phyloP scores from a whole-genome alignment of 2,113 vertebrate species.

The Polypterus senegalus region DNA sequence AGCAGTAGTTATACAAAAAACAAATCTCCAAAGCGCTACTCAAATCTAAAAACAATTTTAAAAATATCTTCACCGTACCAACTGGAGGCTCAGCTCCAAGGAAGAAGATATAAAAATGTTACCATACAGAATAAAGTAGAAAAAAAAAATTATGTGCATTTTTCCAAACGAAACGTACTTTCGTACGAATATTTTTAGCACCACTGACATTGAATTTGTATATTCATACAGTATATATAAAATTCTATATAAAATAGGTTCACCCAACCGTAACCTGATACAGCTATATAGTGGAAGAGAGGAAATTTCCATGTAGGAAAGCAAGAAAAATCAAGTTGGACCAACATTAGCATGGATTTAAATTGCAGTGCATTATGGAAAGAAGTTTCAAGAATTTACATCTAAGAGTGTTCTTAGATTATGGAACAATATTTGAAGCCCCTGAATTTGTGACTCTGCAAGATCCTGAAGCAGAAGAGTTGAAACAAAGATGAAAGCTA shows the following conservation, averaged over 20 bases:
- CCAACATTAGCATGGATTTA: no score
- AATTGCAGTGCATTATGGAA: no score
- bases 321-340: no score
- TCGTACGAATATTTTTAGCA: slow-evolving; percentile 37
- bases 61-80: slow-evolving; percentile 9
- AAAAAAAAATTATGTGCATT: slow-evolving; percentile 35
- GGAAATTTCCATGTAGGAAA: no score
- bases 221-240: slow-evolving; percentile 35
- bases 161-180: slow-evolving; percentile 8
- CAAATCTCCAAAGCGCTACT: slow-evolving; percentile 14
- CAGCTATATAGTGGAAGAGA: no score
- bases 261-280: not conserved
- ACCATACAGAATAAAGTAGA: not conserved
- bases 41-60: slow-evolving; percentile 22
- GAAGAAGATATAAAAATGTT: not conserved
- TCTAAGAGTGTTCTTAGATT: no score
- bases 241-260: slow-evolving; percentile 11
- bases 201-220: slow-evolving; percentile 44
- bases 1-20: slow-evolving; percentile 32
- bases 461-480: no score
- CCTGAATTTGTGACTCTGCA: no score
- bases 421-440: no score
- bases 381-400: no score
- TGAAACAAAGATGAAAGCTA: no score
- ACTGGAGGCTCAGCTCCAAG: not conserved